These are phyloP conservation scores for Nephrotoma guestfalica DNA, from an alignment of 2,888 invertebrate genomes.

Conservation along the genomic window DNA sequence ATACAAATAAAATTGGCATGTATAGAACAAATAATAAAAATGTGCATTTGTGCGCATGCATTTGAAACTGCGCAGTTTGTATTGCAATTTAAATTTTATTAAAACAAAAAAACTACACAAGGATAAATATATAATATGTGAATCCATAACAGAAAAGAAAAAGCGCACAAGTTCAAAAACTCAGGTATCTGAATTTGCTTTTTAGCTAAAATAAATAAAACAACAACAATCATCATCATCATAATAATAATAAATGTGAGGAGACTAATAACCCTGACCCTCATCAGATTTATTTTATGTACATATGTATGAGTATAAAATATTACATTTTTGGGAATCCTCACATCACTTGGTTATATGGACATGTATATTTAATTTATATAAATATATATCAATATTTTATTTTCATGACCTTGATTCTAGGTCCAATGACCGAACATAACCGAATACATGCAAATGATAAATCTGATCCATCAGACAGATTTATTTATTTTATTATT, in stretches of 20 bases:
- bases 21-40: background rate
- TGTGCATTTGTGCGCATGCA: background rate
- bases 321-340: background rate
- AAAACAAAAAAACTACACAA: background rate
- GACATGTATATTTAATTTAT: background rate
- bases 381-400: background rate
- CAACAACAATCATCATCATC: background rate
- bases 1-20: background rate
- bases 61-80: conserved; percentile 2
- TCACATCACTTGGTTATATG: background rate
- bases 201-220: background rate
- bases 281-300: background rate
- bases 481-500: background rate
- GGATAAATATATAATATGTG: background rate
- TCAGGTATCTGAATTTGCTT: background rate
- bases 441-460: background rate
- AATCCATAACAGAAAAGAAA: background rate
- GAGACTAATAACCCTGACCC: background rate
- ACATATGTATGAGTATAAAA: background rate
- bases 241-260: background rate
- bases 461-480: background rate
- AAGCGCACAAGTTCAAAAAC: background rate
- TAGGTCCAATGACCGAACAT: background rate
- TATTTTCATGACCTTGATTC: background rate
- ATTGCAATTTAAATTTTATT: background rate